Percentiles rank a stretch among this genome's conserved stretches.
phyloP scores from a whole-genome alignment of 2,797 vertebrate genomes.

The Somateria mollissima region DNA sequence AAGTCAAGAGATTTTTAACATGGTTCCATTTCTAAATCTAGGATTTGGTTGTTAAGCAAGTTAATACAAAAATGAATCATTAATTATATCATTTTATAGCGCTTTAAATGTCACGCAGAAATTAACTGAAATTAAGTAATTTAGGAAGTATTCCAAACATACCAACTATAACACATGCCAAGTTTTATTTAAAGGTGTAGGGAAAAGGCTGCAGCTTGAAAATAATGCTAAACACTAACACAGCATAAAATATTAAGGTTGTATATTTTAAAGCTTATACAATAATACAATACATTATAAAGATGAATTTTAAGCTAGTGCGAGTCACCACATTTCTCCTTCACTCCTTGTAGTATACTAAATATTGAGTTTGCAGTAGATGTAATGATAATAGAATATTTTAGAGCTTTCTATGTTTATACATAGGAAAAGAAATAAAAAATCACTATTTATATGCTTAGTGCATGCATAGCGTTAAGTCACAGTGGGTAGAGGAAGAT shows the following conservation, averaged over 20 bases:
- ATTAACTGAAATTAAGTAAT: slow-evolving; percentile 23
- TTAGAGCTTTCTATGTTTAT: not conserved
- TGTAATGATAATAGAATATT: not conserved
- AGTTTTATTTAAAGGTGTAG: not conserved
- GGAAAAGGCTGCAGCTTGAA: not conserved
- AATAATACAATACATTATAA: not conserved
- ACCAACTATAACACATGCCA: not conserved
- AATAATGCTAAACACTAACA: not conserved
- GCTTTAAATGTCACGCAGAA: not conserved
- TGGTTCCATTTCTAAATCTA: not conserved
- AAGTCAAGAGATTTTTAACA: not conserved
- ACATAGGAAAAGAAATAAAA: not conserved
- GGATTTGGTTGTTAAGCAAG: not conserved
- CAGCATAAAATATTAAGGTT: not conserved
- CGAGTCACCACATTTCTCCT: not conserved
- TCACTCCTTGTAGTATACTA: slow-evolving; percentile 15
- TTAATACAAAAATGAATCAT: not conserved
- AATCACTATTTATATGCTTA: not conserved
- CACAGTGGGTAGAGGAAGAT: not conserved
- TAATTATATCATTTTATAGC: not conserved
- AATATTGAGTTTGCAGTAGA: slow-evolving; percentile 9
- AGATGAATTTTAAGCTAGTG: not conserved
- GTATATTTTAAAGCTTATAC: not conserved
- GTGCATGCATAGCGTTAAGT: not conserved
- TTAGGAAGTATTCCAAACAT: not conserved